phyloP scores from a whole-genome alignment of 1,140 invertebrate species.

The Formica selysi region DNA sequence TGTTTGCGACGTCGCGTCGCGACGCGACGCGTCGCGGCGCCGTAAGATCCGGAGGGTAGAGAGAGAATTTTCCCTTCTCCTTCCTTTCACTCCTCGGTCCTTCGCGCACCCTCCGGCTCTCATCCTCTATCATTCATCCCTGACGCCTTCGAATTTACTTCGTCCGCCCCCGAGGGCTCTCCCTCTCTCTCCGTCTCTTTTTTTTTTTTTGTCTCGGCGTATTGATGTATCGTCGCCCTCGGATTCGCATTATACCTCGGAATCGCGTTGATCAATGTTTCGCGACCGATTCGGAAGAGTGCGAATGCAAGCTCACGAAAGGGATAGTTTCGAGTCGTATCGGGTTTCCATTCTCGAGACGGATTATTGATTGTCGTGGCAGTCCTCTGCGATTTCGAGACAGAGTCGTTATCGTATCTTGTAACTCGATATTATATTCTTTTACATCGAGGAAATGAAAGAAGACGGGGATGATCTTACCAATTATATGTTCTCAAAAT shows the following conservation, averaged over 20 bases:
- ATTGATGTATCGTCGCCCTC: conserved; percentile 65
- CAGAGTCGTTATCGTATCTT: not conserved
- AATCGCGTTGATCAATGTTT: conserved; percentile 59
- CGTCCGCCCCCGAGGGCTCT: conserved; percentile 36
- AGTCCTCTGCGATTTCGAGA: not conserved
- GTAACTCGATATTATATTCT: conserved; percentile 2
- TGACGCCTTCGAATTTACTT: conserved; percentile 79
- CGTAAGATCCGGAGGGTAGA: conserved; percentile 69
- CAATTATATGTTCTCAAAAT: not conserved
- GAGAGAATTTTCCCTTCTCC: conserved; percentile 35
- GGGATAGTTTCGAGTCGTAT: conserved; percentile 21
- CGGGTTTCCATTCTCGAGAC: conserved; percentile 9
- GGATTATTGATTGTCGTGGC: conserved; percentile 28
- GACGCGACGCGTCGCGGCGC: conserved; percentile 62
- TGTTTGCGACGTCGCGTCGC: conserved; percentile 67
- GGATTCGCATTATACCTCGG: conserved; percentile 65
- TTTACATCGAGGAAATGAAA: not conserved
- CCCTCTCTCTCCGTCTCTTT: conserved; percentile 3
- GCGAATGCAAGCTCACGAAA: conserved; percentile 14
- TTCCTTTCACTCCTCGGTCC: conserved; percentile 67
- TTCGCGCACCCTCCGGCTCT: conserved; percentile 11
- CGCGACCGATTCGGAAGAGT: conserved; percentile 17
- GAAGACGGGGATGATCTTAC: not conserved
- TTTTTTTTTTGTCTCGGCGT: conserved; percentile 2
- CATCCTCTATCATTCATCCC: conserved; percentile 76